These are phyloP conservation scores for Petaurus breviceps DNA, from an alignment of 2,113 vertebrate species.

Conservation along the genomic window DNA sequence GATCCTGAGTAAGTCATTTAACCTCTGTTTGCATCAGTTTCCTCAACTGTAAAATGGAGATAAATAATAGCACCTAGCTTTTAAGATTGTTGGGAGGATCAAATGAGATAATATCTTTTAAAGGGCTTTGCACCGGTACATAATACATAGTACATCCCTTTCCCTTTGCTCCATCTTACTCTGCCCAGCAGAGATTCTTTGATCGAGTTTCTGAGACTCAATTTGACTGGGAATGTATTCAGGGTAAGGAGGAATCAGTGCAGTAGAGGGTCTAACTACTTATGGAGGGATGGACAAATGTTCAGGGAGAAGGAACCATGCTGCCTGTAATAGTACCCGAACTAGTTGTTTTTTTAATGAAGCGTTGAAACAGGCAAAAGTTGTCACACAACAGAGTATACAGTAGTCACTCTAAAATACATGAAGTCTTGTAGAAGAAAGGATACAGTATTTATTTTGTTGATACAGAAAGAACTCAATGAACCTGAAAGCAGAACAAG, in stretches of 20 bases:
- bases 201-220: slow-evolving; percentile 32
- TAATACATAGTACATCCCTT: not conserved
- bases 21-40: not conserved
- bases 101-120: slow-evolving; percentile 26
- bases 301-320: slow-evolving; percentile 28
- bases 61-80: not conserved
- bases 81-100: not conserved
- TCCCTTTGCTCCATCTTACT: slow-evolving; percentile 8
- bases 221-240: slow-evolving; percentile 26
- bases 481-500: slow-evolving; percentile 23
- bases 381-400: not conserved
- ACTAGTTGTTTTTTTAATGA: not conserved
- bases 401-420: slow-evolving; percentile 45
- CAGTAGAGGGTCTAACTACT: slow-evolving; percentile 16
- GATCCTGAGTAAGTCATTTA: not conserved
- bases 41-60: not conserved
- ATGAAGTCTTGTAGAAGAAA: not conserved
- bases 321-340: not conserved
- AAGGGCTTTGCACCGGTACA: not conserved
- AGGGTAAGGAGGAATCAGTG: slow-evolving; percentile 41
- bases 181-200: slow-evolving; percentile 36
- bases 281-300: slow-evolving; percentile 39
- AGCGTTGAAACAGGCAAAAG: not conserved
- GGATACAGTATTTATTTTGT: slow-evolving; percentile 23
- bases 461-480: slow-evolving; percentile 37